Conservation (phyloP, 2,797 vertebrate genomes). For the Xiphorhynchus erythropygius region DNA sequence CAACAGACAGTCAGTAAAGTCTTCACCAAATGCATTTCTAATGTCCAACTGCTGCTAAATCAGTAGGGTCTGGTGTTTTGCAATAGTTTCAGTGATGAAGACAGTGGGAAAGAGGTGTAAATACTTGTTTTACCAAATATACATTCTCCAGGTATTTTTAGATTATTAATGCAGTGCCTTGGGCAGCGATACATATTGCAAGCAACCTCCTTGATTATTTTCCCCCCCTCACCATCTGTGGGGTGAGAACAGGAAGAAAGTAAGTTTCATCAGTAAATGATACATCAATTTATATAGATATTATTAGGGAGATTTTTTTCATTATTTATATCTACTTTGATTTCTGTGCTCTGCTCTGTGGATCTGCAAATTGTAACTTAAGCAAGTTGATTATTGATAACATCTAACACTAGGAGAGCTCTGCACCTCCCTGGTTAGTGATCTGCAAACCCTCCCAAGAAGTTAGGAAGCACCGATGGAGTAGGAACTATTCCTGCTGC, state of each 20-base stretch:
- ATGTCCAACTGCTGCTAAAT: slow-evolving; percentile 38
- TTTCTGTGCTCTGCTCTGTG: neutral
- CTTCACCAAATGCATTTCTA: slow-evolving; percentile 33
- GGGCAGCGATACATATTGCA: neutral
- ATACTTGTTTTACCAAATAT: neutral
- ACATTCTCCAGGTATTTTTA: neutral
- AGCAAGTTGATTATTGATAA: neutral
- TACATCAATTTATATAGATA: neutral
- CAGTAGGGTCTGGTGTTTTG: slow-evolving; percentile 1
- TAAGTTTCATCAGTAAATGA: neutral
- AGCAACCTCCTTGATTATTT: neutral
- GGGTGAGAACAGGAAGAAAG: neutral
- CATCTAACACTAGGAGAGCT: neutral
- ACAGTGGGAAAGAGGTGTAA: neutral
- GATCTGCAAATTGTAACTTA: neutral
- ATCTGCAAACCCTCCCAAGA: neutral
- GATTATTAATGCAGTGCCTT: neutral
- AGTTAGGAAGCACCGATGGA: neutral
- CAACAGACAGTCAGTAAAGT: slow-evolving; percentile 39
- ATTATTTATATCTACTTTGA: neutral
- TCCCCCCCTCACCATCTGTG: neutral
- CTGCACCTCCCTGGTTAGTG: neutral
- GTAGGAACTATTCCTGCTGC: neutral
- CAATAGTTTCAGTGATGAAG: neutral
- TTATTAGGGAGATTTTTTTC: neutral